phyloP scores from a whole-genome alignment of 64 coral and sea anemone species.

The Porites australiensis region DNA sequence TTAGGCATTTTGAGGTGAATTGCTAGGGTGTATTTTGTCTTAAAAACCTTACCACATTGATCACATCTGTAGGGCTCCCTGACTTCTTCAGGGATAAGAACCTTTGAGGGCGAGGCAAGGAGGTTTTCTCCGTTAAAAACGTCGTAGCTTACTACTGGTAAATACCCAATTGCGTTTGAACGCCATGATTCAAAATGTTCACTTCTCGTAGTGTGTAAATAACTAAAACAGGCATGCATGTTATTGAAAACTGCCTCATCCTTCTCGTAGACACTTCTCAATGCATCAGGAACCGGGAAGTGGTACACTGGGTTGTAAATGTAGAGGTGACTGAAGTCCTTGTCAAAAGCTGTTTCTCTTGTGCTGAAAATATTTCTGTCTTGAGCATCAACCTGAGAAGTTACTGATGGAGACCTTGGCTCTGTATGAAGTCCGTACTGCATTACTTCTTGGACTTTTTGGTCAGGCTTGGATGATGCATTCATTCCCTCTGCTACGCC shows the following conservation, averaged over 20 bases:
- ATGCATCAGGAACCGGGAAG: neutral
- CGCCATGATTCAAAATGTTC: neutral
- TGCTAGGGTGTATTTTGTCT: conserved; percentile 76
- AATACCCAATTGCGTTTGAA: neutral
- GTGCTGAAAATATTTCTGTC: neutral
- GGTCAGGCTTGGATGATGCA: neutral
- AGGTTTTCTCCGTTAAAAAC: neutral
- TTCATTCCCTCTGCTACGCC: neutral
- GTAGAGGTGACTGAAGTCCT: neutral
- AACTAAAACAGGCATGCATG: neutral
- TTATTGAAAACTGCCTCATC: neutral
- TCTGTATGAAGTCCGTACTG: neutral
- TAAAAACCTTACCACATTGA: conserved; percentile 75
- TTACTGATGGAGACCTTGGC: neutral
- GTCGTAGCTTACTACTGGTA: neutral
- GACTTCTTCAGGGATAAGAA: conserved; percentile 1
- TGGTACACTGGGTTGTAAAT: conserved; percentile 24
- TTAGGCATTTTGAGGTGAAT: conserved; percentile 78
- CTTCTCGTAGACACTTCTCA: neutral
- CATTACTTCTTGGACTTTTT: neutral
- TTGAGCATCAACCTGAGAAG: neutral
- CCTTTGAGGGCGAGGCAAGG: neutral
- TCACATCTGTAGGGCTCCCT: conserved; percentile 58
- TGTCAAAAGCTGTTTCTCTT: neutral
- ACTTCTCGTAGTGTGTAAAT: neutral